phyloP scores from a whole-genome alignment of 2,888 invertebrate genomes.

The Torymus tubicola region DNA sequence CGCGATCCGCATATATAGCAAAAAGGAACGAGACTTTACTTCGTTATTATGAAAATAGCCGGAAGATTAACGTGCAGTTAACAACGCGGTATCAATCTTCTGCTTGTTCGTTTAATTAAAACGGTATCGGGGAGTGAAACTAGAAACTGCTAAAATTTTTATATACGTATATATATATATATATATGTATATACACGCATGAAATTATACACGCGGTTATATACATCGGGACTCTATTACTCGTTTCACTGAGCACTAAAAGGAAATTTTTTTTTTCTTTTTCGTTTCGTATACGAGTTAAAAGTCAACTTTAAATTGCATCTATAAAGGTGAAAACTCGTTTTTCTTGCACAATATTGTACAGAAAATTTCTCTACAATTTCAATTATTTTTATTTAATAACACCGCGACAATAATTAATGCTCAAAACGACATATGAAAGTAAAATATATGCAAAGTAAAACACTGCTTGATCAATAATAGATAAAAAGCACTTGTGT shows the following conservation, averaged over 20 bases:
- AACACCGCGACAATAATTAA: not conserved
- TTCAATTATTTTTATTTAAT: slow-evolving; percentile 13
- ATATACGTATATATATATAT: no score
- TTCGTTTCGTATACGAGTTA: not conserved
- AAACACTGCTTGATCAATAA: not conserved
- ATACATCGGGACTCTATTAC: not conserved
- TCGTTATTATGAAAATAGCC: not conserved
- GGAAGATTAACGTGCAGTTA: slow-evolving; percentile 20
- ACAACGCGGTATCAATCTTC: slow-evolving; percentile 29
- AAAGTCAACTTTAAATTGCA: slow-evolving; percentile 1
- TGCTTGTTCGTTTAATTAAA: slow-evolving; percentile 41
- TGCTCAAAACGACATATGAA: not conserved
- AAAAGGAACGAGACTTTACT: not conserved
- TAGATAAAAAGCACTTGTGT: not conserved
- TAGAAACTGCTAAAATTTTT: slow-evolving; percentile 33
- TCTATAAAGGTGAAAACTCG: slow-evolving; percentile 18
- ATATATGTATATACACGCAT: no score
- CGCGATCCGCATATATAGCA: no score
- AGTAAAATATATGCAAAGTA: no score
- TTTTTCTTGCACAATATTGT: slow-evolving; percentile 3
- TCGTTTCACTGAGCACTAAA: slow-evolving; percentile 12
- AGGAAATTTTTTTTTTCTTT: slow-evolving; percentile 9
- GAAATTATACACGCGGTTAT: slow-evolving; percentile 28
- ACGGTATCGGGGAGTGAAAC: slow-evolving; percentile 37
- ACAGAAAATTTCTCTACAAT: not conserved